A percentile compares a stretch with the other conserved stretches of the same genome.
Conservation (phyloP, 2,113 vertebrate genomes). For the Cebus imitator region DNA sequence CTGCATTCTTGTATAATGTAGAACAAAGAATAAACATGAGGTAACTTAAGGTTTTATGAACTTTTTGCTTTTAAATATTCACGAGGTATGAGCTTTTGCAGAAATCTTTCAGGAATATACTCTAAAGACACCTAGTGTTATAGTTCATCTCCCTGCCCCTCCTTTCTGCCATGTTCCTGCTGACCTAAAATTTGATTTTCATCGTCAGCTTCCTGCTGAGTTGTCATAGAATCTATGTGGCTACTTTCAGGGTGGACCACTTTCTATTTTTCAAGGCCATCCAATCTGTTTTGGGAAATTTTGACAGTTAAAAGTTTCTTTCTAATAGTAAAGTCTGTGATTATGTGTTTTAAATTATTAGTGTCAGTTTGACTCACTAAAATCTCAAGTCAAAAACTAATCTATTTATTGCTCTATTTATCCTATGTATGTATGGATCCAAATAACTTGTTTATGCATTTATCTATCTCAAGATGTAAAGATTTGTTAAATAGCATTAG, state of each 20-base stretch:
- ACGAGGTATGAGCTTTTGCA: not conserved
- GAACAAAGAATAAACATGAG: not conserved
- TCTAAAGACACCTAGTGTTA: too few relatives aligned
- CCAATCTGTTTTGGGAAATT: not conserved
- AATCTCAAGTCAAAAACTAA: not conserved
- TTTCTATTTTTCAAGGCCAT: not conserved
- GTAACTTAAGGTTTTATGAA: not conserved
- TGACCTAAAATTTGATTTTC: not conserved
- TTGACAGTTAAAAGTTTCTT: not conserved
- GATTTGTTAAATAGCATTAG: not conserved
- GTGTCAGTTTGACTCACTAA: not conserved
- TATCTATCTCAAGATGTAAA: not conserved
- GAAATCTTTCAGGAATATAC: not conserved
- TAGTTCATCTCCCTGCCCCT: accelerated
- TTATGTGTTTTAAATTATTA: not conserved
- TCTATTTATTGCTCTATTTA: not conserved
- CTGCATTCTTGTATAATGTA: not conserved
- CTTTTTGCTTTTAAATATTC: not conserved
- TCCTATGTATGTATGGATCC: not conserved
- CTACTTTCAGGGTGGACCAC: not conserved
- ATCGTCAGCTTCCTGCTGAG: not conserved
- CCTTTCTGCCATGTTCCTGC: not conserved
- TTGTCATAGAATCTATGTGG: not conserved
- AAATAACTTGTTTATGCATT: not conserved
- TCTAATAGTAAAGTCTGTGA: not conserved